A percentile compares a stretch with the other conserved stretches of the same genome.
phyloP scores from a whole-genome alignment of 2,797 vertebrate species.

The Rhynchonycteris naso region DNA sequence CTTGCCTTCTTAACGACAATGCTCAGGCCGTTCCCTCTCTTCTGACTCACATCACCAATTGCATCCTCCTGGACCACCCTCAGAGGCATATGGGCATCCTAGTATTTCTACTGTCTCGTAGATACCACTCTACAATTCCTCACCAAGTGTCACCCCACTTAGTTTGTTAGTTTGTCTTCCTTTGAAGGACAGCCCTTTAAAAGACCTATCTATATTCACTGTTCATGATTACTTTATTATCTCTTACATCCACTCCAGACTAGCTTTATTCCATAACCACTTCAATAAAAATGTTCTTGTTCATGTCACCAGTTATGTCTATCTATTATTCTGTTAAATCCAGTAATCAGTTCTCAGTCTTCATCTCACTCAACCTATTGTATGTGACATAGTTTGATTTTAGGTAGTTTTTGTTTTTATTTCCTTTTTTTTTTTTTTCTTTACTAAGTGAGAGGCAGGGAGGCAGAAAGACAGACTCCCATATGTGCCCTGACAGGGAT shows the following conservation, averaged over 20 bases:
- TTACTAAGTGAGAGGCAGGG: no score
- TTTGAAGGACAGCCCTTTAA: conserved; percentile 4
- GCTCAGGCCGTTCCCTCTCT: not conserved
- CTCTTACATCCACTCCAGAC: not conserved
- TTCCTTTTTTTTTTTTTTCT: not conserved
- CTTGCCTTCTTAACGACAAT: not conserved
- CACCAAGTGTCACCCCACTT: not conserved
- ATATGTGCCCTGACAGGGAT: no score
- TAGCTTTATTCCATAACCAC: not conserved
- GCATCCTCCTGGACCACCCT: not conserved
- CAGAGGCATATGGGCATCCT: not conserved
- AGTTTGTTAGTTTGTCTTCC: not conserved
- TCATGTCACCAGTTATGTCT: not conserved
- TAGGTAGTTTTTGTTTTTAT: not conserved
- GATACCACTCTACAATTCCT: not conserved
- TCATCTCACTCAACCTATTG: not conserved
- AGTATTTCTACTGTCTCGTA: not conserved
- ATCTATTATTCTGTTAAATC: not conserved
- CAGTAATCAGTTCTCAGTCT: not conserved
- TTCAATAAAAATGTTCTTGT: not conserved
- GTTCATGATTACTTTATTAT: not conserved
- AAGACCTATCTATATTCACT: not conserved
- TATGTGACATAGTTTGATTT: not conserved
- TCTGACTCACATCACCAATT: not conserved
- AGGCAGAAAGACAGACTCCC: no score